These are phyloP conservation scores for Penaeus japonicus DNA, from an alignment of 1,140 invertebrate species.

Conservation along the genomic window DNA sequence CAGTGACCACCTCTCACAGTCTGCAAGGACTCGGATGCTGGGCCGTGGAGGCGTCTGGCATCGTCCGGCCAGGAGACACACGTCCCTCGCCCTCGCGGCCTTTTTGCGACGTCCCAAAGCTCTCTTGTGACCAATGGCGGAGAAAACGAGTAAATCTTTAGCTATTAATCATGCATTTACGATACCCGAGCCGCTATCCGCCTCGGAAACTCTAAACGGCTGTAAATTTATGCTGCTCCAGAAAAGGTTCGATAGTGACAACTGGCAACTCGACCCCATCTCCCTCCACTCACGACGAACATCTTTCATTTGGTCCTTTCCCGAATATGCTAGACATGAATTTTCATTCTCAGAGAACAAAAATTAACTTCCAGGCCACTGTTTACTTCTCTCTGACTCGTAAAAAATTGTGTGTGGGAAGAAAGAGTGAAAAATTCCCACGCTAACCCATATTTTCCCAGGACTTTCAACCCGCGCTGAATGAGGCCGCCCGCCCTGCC, in stretches of 20 bases:
- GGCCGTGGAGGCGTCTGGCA: too few species aligned
- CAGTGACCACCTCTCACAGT: too few species aligned
- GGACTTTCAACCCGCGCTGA: slow-evolving; percentile 52
- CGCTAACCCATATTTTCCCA: slow-evolving; percentile 57
- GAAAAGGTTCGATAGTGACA: neutral
- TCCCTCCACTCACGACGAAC: slow-evolving; percentile 3
- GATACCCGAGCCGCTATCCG: too few species aligned
- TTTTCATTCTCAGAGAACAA: neutral
- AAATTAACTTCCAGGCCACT: neutral
- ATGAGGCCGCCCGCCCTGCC: slow-evolving; percentile 51
- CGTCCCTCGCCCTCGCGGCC: too few species aligned
- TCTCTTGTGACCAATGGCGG: too few species aligned
- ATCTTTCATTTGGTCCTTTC: slow-evolving; percentile 7
- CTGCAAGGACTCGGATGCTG: too few species aligned
- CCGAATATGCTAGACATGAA: neutral
- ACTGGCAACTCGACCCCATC: slow-evolving; percentile 20
- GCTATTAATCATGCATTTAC: too few species aligned
- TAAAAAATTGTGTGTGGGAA: slow-evolving; percentile 26
- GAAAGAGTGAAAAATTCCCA: slow-evolving; percentile 49
- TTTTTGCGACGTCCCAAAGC: too few species aligned
- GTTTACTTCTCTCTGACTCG: slow-evolving; percentile 8
- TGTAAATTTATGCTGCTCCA: neutral
- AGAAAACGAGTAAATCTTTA: too few species aligned
- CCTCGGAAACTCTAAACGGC: neutral
- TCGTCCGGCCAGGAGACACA: too few species aligned